Conservation (phyloP, 2,797 vertebrate species). For the Pogonophryne albipinna region DNA sequence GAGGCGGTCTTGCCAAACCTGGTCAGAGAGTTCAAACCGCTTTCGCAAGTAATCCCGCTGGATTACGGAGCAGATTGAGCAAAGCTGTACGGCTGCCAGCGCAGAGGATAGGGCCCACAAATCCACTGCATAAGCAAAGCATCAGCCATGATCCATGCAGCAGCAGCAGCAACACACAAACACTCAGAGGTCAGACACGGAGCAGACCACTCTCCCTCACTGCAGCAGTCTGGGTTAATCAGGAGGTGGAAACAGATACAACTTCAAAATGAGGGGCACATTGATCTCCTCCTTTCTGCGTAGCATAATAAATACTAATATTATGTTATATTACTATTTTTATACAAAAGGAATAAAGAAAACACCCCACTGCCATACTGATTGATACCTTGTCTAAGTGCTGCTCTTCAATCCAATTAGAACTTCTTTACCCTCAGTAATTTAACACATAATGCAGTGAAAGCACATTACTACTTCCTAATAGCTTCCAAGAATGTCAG, state of each 20-base stretch:
- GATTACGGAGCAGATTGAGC: conserved; percentile 81
- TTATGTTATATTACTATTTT: too few species aligned
- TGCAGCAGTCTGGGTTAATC: neutral
- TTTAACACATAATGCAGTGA: neutral
- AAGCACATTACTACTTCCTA: neutral
- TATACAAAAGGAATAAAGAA: neutral
- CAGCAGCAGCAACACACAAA: conserved; percentile 40
- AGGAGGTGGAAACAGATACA: neutral
- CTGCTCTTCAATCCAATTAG: neutral
- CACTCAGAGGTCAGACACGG: conserved; percentile 24
- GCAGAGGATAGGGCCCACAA: conserved; percentile 59
- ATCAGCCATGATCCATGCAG: conserved; percentile 64
- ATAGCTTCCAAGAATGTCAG: neutral
- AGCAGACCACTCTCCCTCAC: neutral
- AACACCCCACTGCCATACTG: neutral
- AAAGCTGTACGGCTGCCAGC: conserved; percentile 66
- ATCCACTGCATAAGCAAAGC: conserved; percentile 65
- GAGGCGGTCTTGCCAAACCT: conserved; percentile 18
- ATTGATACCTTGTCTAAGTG: too few species aligned
- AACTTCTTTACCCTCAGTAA: neutral
- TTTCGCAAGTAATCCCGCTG: conserved; percentile 77
- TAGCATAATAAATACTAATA: neutral
- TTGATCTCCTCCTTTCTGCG: neutral
- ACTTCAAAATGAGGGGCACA: neutral
- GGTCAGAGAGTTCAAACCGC: conserved; percentile 73